phyloP scores from a whole-genome alignment of 2,888 invertebrate genomes.

The Nymphalis urticae region DNA sequence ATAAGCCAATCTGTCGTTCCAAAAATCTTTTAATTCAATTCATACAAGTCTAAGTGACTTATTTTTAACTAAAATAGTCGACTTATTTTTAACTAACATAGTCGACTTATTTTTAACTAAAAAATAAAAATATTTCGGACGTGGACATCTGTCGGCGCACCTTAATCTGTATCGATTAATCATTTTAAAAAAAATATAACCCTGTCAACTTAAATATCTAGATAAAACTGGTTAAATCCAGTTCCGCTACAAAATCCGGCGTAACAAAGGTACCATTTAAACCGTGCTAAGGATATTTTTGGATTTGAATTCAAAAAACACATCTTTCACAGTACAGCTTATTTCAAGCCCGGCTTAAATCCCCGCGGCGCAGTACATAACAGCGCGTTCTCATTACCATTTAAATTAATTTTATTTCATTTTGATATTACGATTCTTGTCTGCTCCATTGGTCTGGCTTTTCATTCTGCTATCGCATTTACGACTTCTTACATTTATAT shows the following conservation, averaged over 20 bases:
- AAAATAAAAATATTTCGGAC: no score
- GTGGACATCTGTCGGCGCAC: no score
- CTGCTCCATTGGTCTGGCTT: conserved; percentile 23
- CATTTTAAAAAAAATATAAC: no score
- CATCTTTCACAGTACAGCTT: conserved; percentile 15
- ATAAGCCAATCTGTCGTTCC: no score
- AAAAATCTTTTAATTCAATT: no score
- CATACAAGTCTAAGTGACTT: no score
- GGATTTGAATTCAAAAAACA: conserved; percentile 21
- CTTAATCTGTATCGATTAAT: no score
- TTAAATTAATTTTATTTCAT: conserved; percentile 47
- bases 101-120: no score
- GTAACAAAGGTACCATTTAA: conserved; percentile 4
- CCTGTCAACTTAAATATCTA: background rate
- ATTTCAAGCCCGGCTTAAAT: conserved; percentile 23
- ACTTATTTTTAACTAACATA: no score
- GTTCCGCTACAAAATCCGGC: background rate
- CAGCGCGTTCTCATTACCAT: conserved; percentile 45
- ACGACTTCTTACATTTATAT: background rate
- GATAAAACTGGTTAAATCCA: background rate
- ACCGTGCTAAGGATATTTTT: conserved; percentile 5
- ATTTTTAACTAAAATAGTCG: no score
- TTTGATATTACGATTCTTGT: conserved; percentile 40
- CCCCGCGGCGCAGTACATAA: conserved; percentile 45
- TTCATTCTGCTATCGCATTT: conserved; percentile 13